Conservation (phyloP, 2,888 invertebrate species). For the Formica aserva region DNA sequence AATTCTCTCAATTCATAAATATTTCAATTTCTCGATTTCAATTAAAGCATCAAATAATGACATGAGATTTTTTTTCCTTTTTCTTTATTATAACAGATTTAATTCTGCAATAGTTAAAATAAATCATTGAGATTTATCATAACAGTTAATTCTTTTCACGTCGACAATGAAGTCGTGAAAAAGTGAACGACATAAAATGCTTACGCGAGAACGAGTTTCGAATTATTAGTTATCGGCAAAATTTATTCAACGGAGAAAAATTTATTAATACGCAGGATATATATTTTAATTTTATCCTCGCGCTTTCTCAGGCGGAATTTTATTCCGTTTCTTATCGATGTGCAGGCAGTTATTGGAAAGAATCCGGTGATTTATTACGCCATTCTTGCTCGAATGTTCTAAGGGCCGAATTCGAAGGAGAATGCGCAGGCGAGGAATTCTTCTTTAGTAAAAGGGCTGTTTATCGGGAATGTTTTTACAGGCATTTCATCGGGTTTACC, state of each 20-base stretch:
- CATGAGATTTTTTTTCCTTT: not conserved
- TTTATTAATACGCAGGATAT: slow-evolving; percentile 45
- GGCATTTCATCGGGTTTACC: slow-evolving; percentile 37
- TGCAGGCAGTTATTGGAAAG: slow-evolving; percentile 50
- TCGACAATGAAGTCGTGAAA: not conserved
- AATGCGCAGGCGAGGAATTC: slow-evolving; percentile 29
- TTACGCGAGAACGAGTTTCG: slow-evolving; percentile 14
- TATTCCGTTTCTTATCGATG: slow-evolving; percentile 51
- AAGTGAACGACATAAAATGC: not conserved
- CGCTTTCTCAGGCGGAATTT: slow-evolving; percentile 50
- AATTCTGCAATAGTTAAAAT: not conserved
- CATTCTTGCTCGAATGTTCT: slow-evolving; percentile 42
- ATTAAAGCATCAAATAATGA: slow-evolving; percentile 23
- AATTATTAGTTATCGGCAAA: slow-evolving; percentile 28
- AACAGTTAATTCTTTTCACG: not conserved
- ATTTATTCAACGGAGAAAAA: slow-evolving; percentile 26
- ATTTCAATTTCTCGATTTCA: slow-evolving; percentile 23
- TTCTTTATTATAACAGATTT: not conserved
- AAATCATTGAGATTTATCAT: not conserved
- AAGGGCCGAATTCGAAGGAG: slow-evolving; percentile 16
- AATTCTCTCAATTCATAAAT: slow-evolving; percentile 54
- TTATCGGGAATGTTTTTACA: slow-evolving; percentile 47
- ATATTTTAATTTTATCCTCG: slow-evolving; percentile 41
- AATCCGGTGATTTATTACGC: slow-evolving; percentile 50
- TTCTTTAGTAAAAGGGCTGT: slow-evolving; percentile 41